phyloP scores from a whole-genome alignment of 2,888 invertebrate species.

The Synanthedon formicaeformis region DNA sequence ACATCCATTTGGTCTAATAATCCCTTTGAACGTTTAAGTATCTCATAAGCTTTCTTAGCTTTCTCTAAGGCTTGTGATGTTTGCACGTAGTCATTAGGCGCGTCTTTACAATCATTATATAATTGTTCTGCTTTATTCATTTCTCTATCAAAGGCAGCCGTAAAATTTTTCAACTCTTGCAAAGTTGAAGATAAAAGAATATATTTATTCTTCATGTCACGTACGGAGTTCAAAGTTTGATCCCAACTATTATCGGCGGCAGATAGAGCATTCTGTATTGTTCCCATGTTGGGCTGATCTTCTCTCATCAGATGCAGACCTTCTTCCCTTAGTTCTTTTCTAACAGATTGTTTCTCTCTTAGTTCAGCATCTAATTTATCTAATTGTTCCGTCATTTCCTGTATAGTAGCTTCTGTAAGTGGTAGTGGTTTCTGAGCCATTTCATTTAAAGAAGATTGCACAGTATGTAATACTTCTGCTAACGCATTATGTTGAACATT shows the following conservation, averaged over 20 bases:
- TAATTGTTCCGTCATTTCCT: constrained; percentile 60
- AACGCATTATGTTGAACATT: constrained; percentile 78
- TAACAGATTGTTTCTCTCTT: constrained; percentile 72
- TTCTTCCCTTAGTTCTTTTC: constrained; percentile 81
- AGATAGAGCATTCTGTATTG: constrained; percentile 83
- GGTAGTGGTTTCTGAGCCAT: constrained; percentile 65
- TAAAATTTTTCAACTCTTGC: constrained; percentile 80
- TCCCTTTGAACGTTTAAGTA: constrained; percentile 79
- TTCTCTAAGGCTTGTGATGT: constrained; percentile 79
- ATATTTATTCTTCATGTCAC: constrained; percentile 80
- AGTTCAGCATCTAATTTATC: constrained; percentile 68
- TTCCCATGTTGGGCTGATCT: constrained; percentile 83
- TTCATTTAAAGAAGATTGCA: constrained; percentile 68
- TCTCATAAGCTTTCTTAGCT: constrained; percentile 80
- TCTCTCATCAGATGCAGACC: constrained; percentile 84
- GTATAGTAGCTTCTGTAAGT: constrained; percentile 55
- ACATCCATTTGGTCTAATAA: constrained; percentile 82
- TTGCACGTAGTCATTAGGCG: constrained; percentile 80
- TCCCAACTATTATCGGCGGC: constrained; percentile 86
- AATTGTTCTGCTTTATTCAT: constrained; percentile 77
- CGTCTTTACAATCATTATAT: constrained; percentile 72
- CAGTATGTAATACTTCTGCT: constrained; percentile 72
- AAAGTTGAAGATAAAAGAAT: constrained; percentile 78
- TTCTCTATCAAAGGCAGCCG: constrained; percentile 76
- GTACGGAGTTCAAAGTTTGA: constrained; percentile 78